Conservation (phyloP, 2,888 invertebrate genomes). For the Tyria jacobaeae region DNA sequence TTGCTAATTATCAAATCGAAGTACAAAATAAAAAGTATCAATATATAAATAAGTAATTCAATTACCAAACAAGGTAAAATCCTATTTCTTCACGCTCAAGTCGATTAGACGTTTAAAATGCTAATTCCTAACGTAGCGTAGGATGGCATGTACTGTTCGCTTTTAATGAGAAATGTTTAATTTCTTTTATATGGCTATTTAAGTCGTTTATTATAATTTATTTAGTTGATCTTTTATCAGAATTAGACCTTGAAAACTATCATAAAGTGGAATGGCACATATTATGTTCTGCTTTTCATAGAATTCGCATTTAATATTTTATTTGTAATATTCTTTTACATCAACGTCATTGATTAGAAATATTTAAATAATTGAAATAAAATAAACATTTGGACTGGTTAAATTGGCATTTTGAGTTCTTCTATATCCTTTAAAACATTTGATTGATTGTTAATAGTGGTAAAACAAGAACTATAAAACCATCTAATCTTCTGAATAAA, state of each 20-base stretch:
- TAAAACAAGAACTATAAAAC: no score
- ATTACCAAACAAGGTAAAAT: conserved; percentile 31
- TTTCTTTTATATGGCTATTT: conserved; percentile 41
- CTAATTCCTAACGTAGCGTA: conserved; percentile 46
- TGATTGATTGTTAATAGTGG: no score
- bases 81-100: conserved; percentile 24
- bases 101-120: conserved; percentile 42
- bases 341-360: neutral
- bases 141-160: conserved; percentile 34
- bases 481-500: no score
- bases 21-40: conserved; percentile 8
- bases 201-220: conserved; percentile 39
- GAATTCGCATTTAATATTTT: conserved; percentile 2
- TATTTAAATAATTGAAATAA: no score
- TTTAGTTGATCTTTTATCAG: conserved; percentile 33
- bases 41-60: neutral
- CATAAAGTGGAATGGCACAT: conserved; percentile 20
- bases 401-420: no score
- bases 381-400: no score
- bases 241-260: conserved; percentile 30
- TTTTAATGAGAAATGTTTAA: conserved; percentile 37
- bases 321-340: neutral
- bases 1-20: neutral
- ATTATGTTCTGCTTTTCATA: conserved; percentile 1
- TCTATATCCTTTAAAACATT: no score